Evolutionary conservation across 2,113 vertebrate genomes (phyloP), one percentile per base, ranked within the genome.

Genomic region (Mesitornis unicolor): DNA sequence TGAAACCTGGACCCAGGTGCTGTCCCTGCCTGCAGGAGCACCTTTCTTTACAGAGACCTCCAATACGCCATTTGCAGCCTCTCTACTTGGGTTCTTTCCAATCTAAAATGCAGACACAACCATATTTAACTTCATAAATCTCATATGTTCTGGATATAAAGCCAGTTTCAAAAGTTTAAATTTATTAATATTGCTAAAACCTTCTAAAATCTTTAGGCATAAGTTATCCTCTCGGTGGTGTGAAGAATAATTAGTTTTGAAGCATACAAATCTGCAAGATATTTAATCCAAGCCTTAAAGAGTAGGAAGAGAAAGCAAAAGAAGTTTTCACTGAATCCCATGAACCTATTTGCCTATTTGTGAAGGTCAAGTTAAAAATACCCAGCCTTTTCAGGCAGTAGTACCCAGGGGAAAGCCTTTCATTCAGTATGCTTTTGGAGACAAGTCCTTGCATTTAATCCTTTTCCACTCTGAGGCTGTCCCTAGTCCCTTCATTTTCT

Each of bases 341-440:
- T 33, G 54, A 64, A 25, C 4, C 15, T 87, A 25, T 87, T 84
- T 89, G 60, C 21, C n/a, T 89, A 1, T 87, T 96, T 96, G 36
- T 64, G 61, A 96, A 93, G 29, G 57, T 83, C 45, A 77, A 48
- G 81, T 76, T 93, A 85, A 95, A 95, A 93, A 90, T 76, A 60
- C 33, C 21, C 31, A 79, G 29, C 7, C 16, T 85, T 94, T 93
- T 71, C 57, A 85, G 12, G n/a, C 31, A 63, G 7, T 33, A 9
- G 17, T 20, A 51, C 36, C 11, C 36, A 79, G 31, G 33, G 53
- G 22, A 91, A 75, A 61, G 42, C 11, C 11, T 82, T 87, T 79
- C 25, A 68, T 67, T 83, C 57, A 24, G 28, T 48, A 17, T 0
- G 7, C 28, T 79, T 60, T 89, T 73, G 76, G 65, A 87, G 28